A percentile compares a stretch with the other conserved stretches of the same genome.
phyloP scores from a whole-genome alignment of 2,888 invertebrate species.

The Acleris literana region DNA sequence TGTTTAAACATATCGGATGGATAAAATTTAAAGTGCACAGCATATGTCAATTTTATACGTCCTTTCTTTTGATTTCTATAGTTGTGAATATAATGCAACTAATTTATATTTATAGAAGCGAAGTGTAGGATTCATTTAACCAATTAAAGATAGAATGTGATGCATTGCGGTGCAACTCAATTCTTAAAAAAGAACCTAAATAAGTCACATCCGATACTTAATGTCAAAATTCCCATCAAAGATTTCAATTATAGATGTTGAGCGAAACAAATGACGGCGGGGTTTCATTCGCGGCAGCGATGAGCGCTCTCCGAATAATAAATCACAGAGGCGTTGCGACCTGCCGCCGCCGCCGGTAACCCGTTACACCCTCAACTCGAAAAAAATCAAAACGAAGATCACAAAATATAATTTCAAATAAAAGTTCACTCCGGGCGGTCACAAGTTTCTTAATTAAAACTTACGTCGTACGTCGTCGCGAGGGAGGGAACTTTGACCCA shows the following conservation, averaged over 20 bases:
- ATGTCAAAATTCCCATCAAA: conserved; percentile 13
- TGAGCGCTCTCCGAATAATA: conserved; percentile 64
- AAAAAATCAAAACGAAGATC: conserved; percentile 75
- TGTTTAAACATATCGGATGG: too few relatives aligned
- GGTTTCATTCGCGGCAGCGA: conserved; percentile 55
- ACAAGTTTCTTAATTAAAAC: conserved; percentile 85
- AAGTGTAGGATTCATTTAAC: not conserved
- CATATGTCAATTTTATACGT: too few relatives aligned
- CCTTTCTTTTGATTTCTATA: too few relatives aligned
- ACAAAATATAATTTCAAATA: conserved; percentile 82
- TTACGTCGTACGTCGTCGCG: conserved; percentile 77
- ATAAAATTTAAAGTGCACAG: too few relatives aligned
- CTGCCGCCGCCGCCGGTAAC: conserved; percentile 62
- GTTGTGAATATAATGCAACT: too few relatives aligned
- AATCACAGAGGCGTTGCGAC: conserved; percentile 73
- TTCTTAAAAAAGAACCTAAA: too few relatives aligned
- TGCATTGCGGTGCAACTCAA: too few relatives aligned
- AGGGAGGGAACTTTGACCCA: conserved; percentile 78
- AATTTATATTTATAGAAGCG: too few relatives aligned
- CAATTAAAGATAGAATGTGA: not conserved
- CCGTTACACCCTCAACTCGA: conserved; percentile 67
- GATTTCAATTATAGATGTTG: conserved; percentile 27
- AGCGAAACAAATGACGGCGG: conserved; percentile 23
- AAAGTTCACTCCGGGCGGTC: conserved; percentile 78
- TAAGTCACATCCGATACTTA: not conserved